Evolutionary conservation across 2,113 vertebrate species (phyloP).

Genomic region (Halcyon senegalensis): DNA sequence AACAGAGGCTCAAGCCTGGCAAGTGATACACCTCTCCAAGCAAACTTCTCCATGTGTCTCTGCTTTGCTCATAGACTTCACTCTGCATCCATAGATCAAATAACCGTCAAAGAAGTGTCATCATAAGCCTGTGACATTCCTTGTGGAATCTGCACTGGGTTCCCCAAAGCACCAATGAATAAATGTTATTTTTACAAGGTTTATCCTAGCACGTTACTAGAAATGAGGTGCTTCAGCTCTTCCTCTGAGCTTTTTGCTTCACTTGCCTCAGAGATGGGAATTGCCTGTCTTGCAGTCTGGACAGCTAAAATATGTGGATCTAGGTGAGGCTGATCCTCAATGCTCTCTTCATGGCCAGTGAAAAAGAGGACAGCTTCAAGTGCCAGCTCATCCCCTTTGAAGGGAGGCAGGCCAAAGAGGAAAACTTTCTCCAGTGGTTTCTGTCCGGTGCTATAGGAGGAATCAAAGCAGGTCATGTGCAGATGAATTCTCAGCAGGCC

Average conservation of each 20-base stretch:
- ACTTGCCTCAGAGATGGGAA: not conserved
- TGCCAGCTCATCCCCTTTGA: not conserved
- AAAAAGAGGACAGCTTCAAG: not conserved
- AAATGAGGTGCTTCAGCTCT: not conserved
- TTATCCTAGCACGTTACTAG: not conserved
- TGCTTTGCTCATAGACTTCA: not conserved
- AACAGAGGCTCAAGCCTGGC: not conserved
- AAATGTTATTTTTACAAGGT: not conserved
- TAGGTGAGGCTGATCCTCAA: not conserved
- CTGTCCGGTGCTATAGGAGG: not conserved
- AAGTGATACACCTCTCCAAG: not conserved
- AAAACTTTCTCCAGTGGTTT: not conserved
- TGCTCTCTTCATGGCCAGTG: not conserved
- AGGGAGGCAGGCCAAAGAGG: not conserved
- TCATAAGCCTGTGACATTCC: not conserved
- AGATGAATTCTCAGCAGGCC: not conserved
- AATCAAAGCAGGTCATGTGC: not conserved
- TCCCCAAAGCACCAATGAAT: not conserved
- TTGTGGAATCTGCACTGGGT: not conserved
- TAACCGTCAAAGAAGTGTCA: not conserved
- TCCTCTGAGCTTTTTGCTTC: not conserved
- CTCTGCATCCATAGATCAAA: not conserved
- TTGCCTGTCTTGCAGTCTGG: not conserved
- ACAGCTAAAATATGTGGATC: not conserved
- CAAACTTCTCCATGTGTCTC: not conserved